These are phyloP conservation scores for Brenthis daphne DNA, from an alignment of 2,888 invertebrate genomes.

Conservation along the genomic window DNA sequence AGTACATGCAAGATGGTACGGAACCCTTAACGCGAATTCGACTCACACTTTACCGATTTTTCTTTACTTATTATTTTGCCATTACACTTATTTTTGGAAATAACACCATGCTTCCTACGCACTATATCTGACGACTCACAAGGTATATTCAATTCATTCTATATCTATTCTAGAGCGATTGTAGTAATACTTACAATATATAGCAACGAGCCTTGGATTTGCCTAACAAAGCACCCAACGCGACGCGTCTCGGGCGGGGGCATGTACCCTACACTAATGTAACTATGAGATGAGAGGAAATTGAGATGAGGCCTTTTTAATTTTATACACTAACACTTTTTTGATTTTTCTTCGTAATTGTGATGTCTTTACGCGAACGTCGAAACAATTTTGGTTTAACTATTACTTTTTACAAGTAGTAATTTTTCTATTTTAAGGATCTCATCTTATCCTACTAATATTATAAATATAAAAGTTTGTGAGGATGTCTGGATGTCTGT, in stretches of 20 bases:
- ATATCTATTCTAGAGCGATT: slow-evolving; percentile 30
- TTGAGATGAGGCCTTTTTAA: not conserved
- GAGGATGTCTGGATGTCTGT: too few species aligned
- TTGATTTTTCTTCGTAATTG: not conserved
- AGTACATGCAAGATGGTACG: too few species aligned
- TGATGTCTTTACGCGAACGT: too few species aligned
- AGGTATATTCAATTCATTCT: slow-evolving; percentile 25
- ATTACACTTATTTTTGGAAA: not conserved
- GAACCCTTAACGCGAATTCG: too few species aligned
- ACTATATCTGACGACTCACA: slow-evolving; percentile 15
- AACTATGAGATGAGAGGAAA: slow-evolving; percentile 26
- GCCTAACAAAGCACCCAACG: slow-evolving; percentile 66
- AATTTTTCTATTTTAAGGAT: too few species aligned
- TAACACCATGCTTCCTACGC: slow-evolving; percentile 13
- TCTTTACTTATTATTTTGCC: not conserved
- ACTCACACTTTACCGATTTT: not conserved
- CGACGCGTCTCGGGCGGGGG: slow-evolving; percentile 54
- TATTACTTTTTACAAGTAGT: too few species aligned
- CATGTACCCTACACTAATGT: slow-evolving; percentile 44
- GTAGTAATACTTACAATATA: slow-evolving; percentile 43
- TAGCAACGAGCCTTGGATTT: slow-evolving; percentile 64
- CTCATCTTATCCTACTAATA: too few species aligned
- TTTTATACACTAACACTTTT: not conserved
- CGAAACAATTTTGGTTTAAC: too few species aligned
- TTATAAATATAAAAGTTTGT: too few species aligned